phyloP scores from a whole-genome alignment of 2,797 vertebrate genomes.

The Malacoctenus gilli region DNA sequence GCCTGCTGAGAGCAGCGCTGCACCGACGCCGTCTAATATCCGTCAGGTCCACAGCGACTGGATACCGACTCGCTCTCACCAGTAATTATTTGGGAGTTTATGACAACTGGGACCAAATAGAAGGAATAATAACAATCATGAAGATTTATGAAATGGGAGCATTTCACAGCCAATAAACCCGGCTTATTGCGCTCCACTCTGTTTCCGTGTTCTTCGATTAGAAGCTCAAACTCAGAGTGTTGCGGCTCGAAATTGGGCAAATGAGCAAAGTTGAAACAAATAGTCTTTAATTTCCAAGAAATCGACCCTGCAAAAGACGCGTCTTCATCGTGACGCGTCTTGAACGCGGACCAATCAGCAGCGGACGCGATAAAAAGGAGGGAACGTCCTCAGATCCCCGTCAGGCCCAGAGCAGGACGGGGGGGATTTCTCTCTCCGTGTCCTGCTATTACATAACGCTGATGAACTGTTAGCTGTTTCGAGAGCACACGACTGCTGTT shows the following conservation, averaged over 20 bases:
- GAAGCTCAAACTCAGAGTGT: not conserved
- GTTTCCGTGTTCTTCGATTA: conserved; percentile 1
- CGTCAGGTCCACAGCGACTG: too few species aligned
- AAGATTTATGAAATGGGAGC: too few species aligned
- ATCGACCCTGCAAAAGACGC: conserved; percentile 43
- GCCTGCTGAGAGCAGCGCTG: conserved; percentile 26
- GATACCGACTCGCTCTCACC: too few species aligned
- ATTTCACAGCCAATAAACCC: not conserved
- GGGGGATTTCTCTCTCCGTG: conserved; percentile 26
- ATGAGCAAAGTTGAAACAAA: conserved; percentile 13
- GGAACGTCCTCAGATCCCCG: conserved; percentile 36
- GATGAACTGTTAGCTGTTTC: conserved; percentile 35
- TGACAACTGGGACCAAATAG: too few species aligned
- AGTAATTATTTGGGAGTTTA: too few species aligned
- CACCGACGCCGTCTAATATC: too few species aligned
- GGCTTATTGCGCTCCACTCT: conserved; percentile 1
- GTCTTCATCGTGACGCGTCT: conserved; percentile 39
- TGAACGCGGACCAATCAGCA: conserved; percentile 23
- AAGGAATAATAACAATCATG: too few species aligned
- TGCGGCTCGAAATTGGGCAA: not conserved
- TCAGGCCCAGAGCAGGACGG: conserved; percentile 34
- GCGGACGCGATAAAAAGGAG: conserved; percentile 49
- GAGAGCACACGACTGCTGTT: conserved; percentile 17
- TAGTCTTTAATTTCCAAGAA: conserved; percentile 28
- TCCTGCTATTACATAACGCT: conserved; percentile 39